A percentile compares a stretch with the other conserved stretches of the same genome.
Evolutionary conservation across 2,888 invertebrate species (phyloP).

Genomic region (Drosophila fungiperda): DNA sequence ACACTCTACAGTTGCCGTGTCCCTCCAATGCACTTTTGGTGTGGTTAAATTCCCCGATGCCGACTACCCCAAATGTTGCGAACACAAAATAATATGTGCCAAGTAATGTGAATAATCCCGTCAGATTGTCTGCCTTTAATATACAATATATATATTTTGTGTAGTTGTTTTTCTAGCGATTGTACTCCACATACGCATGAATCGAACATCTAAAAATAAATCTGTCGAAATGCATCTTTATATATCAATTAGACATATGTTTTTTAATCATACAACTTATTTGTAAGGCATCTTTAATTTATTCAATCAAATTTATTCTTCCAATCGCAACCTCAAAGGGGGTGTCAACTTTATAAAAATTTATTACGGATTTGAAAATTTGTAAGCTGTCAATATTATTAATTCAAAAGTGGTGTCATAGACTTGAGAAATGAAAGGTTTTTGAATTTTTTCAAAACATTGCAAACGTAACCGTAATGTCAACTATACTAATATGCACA

Average conservation of each 20-base stretch:
- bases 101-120: constrained; percentile 1
- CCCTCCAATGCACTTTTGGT: constrained; percentile 35
- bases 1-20: constrained; percentile 59
- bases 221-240: neutral
- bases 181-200: constrained; percentile 1
- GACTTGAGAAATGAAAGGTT: too few relatives aligned
- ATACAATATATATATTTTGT: constrained; percentile 5
- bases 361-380: too few relatives aligned
- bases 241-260: constrained; percentile 7
- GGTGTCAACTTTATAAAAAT: too few relatives aligned
- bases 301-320: too few relatives aligned
- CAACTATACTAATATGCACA: neutral
- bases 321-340: too few relatives aligned
- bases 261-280: neutral
- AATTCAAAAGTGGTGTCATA: too few relatives aligned
- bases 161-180: constrained; percentile 18
- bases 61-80: constrained; percentile 60
- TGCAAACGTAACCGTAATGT: neutral
- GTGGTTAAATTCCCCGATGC: constrained; percentile 36
- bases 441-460: too few relatives aligned
- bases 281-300: too few relatives aligned
- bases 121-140: neutral
- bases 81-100: constrained; percentile 19
- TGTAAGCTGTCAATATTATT: too few relatives aligned
- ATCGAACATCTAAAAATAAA: constrained; percentile 29